These are phyloP conservation scores for Listronotus bonariensis DNA, from an alignment of 1,140 invertebrate genomes.

Conservation along the genomic window DNA sequence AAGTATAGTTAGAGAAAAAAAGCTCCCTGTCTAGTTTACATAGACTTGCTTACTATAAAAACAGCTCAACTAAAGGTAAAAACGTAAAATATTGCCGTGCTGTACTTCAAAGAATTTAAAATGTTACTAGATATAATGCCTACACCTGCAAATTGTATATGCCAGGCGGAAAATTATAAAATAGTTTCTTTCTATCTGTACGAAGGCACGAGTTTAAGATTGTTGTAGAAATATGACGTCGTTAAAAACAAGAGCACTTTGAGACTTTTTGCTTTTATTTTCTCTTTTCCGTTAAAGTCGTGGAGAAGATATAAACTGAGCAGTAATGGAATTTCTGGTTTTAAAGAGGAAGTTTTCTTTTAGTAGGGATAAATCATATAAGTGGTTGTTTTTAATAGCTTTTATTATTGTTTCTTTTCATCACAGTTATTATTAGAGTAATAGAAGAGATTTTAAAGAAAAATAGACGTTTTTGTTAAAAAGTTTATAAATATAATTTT, in stretches of 20 bases:
- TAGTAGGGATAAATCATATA: slow-evolving; percentile 18
- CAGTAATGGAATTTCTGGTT: slow-evolving; percentile 1
- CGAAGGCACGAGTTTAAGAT: slow-evolving; percentile 25
- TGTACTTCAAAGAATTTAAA: slow-evolving; percentile 5
- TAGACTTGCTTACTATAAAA: no score
- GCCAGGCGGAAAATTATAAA: slow-evolving; percentile 24
- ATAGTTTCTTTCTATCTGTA: slow-evolving; percentile 27
- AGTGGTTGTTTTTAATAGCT: not conserved
- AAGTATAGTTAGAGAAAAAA: no score
- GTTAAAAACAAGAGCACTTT: slow-evolving; percentile 31
- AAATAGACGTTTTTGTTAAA: no score
- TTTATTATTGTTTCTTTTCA: no score
- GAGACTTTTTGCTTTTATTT: slow-evolving; percentile 15
- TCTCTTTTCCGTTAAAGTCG: slow-evolving; percentile 6
- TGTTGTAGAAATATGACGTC: slow-evolving; percentile 15
- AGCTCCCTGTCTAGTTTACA: no score
- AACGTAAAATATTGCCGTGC: not conserved
- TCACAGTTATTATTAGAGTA: no score
- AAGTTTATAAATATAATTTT: no score
- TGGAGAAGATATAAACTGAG: slow-evolving; percentile 22
- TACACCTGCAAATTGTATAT: slow-evolving; percentile 24
- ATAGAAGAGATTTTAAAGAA: no score
- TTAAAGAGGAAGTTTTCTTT: slow-evolving; percentile 10
- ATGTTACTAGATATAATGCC: slow-evolving; percentile 8
- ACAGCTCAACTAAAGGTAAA: not conserved